These are phyloP conservation scores for Hylia prasina DNA, from an alignment of 2,113 vertebrate genomes.

Conservation along the genomic window DNA sequence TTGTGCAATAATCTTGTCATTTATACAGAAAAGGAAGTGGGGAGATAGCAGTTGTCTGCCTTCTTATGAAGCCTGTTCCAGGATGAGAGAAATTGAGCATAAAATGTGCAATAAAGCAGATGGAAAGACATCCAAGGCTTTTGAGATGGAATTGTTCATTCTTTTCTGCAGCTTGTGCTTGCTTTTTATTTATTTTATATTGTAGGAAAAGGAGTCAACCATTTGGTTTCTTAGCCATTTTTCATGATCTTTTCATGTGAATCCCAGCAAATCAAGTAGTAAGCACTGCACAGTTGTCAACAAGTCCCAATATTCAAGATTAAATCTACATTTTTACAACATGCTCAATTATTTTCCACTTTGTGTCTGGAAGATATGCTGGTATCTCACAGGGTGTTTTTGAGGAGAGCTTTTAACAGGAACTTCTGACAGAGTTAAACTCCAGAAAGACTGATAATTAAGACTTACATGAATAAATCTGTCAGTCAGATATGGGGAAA, in stretches of 20 bases:
- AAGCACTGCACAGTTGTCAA: background rate
- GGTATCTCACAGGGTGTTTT: background rate
- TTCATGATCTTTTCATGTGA: background rate
- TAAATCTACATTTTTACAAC: background rate
- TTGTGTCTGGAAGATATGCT: background rate
- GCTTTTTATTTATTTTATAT: background rate
- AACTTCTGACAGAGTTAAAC: background rate
- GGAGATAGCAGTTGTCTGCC: background rate
- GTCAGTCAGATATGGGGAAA: background rate
- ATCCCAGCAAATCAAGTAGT: background rate
- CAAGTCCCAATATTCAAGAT: background rate
- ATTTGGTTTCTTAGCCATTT: background rate
- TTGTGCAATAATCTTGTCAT: background rate
- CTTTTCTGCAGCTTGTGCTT: background rate
- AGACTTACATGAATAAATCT: slow-evolving; percentile 7
- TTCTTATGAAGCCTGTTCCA: background rate
- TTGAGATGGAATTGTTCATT: background rate
- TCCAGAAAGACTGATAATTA: background rate
- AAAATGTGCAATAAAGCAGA: background rate
- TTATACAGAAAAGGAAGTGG: background rate
- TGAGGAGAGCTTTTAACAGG: background rate
- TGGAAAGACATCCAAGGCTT: background rate
- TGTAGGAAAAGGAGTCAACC: background rate
- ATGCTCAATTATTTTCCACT: background rate
- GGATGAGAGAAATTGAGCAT: background rate